Evolutionary conservation across 2,888 invertebrate genomes (phyloP).

Genomic region (Lacanobia oleracea): DNA sequence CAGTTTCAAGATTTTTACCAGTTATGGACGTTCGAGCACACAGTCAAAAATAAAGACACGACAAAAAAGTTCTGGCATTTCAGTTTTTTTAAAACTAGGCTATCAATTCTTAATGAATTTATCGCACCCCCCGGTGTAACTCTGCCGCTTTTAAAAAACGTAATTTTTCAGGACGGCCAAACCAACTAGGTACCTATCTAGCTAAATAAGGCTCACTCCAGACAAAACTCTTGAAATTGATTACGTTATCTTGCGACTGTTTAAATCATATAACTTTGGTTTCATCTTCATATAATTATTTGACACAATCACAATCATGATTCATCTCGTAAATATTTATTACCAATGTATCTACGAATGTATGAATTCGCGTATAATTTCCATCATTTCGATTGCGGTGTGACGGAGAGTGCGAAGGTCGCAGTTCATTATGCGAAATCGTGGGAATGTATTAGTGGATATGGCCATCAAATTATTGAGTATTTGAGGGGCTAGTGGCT

Average conservation of each 20-base stretch:
- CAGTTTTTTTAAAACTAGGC: not conserved
- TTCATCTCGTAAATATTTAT: slow-evolving; percentile 27
- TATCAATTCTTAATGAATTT: no score
- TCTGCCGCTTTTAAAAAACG: no score
- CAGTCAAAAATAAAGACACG: not conserved
- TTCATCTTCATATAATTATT: not conserved
- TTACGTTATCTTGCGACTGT: no score
- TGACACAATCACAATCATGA: slow-evolving; percentile 25
- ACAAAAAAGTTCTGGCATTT: not conserved
- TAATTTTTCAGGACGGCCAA: no score
- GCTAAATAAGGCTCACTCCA: no score
- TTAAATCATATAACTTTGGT: no score
- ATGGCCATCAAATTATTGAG: slow-evolving; percentile 20
- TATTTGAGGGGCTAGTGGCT: slow-evolving; percentile 1
- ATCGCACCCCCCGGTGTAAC: no score
- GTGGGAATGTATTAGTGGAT: slow-evolving; percentile 52
- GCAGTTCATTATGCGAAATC: slow-evolving; percentile 64
- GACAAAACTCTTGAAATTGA: no score
- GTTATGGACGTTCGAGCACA: not conserved
- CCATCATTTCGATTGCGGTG: slow-evolving; percentile 46
- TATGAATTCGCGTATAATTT: slow-evolving; percentile 55
- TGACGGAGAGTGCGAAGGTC: slow-evolving; percentile 53
- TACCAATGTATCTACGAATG: not conserved
- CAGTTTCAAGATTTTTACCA: no score
- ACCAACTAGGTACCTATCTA: no score